Base-by-base conservation (phyloP, 2,888 invertebrate genomes). In the Epinotia ramella region DNA sequence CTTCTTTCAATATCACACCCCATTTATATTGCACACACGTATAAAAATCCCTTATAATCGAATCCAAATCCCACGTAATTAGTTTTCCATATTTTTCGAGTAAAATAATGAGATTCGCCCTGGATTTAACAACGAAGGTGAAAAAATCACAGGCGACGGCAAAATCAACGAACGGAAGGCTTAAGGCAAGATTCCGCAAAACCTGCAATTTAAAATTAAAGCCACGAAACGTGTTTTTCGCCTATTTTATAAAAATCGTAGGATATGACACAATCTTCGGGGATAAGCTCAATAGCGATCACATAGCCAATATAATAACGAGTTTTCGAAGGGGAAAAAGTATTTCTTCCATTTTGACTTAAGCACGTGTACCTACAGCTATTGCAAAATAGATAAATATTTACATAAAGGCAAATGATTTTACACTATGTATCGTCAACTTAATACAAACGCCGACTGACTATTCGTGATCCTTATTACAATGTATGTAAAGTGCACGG, bases 161-260 rank as follows among this genome's bases (percentile, higher is more conserved):
- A 86, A 87, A 87, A 87, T 88, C 90, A 88, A 89, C 90, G 90
- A 84, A 84, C 85, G 86, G 79, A 83, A 88, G 90, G 94, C 91
- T 94, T 94, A 92, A 86, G 86, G 86, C 81, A 91, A 93, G 94
- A 94, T 91, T 91, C 87, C 89, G 88, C 89, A 89, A 90, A 93
- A 94, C 90, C 94, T 87, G 91, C 93, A 94, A 94, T 94, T 94
- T 94, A 94, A 94, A 94, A 94, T 94, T 93, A 94, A 94, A 94
- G 94, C 94, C 94, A 93, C 90, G 91, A 94, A 94, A 94, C 94
- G 94, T 94, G 94, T 94, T 94, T 93, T 94, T 93, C 92, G 90
- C 89, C 86, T 92, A 93, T 93, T 94, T 94, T 94, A 92, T 94
- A 94, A 94, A 94, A 94, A 92, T 93, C 90, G 88, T 86, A 89